Percentiles rank a stretch among this genome's conserved stretches.
Conservation (phyloP, 2,888 invertebrate species). For the Latrodectus hesperus region DNA sequence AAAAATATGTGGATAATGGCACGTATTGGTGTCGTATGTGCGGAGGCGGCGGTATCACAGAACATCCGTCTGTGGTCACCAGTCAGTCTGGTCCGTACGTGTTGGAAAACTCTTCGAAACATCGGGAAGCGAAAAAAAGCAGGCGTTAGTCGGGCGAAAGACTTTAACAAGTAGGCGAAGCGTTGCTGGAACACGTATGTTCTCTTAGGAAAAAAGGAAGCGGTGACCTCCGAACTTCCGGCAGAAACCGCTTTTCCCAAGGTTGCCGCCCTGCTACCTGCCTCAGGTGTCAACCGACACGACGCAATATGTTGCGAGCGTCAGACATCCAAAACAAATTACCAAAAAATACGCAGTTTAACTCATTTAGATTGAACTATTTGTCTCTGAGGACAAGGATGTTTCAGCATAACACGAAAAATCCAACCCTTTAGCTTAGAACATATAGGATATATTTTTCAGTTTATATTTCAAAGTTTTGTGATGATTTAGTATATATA, state of each 20-base stretch:
- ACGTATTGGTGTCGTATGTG: background rate
- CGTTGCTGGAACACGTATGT: conserved; percentile 58
- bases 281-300: conserved; percentile 33
- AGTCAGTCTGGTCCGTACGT: background rate
- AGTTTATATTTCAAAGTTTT: no score
- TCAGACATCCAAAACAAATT: conserved; percentile 2
- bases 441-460: no score
- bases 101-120: background rate
- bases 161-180: conserved; percentile 48
- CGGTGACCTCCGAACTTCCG: conserved; percentile 59
- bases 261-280: conserved; percentile 30
- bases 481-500: no score
- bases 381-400: no score
- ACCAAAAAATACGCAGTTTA: background rate
- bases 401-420: no score
- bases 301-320: background rate
- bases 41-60: background rate
- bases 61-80: conserved; percentile 1
- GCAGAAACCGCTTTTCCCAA: conserved; percentile 49
- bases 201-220: conserved; percentile 31
- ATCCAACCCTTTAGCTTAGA: no score
- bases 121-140: background rate
- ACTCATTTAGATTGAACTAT: no score
- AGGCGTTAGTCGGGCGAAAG: conserved; percentile 8
- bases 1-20: background rate